Percentiles rank a stretch among this genome's conserved stretches.
These are phyloP conservation scores for Myioborus miniatus DNA, from an alignment of 2,797 vertebrate species.

Conservation along the genomic window DNA sequence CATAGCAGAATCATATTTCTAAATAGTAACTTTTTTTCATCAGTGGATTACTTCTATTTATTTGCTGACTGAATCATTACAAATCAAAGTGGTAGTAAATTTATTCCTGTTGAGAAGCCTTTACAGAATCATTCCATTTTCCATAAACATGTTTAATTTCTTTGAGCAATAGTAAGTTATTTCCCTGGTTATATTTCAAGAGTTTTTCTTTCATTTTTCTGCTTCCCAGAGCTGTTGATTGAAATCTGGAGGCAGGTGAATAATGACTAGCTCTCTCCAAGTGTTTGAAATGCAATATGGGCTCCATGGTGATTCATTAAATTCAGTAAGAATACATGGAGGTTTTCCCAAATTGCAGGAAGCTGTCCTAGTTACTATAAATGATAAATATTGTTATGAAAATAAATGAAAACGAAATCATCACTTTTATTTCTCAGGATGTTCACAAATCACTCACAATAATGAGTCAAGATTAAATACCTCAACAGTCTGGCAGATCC, in stretches of 20 bases:
- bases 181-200: background rate
- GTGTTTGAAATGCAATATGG: background rate
- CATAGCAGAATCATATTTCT: background rate
- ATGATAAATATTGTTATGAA: constrained; percentile 27
- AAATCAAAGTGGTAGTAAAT: constrained; percentile 1
- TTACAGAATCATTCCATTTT: background rate
- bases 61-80: background rate
- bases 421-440: background rate
- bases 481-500: background rate
- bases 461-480: background rate
- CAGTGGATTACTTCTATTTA: background rate
- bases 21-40: background rate
- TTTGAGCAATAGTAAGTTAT: background rate
- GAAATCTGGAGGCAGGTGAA: constrained; percentile 10
- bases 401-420: constrained; percentile 15
- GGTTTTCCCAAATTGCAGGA: constrained; percentile 8
- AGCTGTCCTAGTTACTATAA: background rate
- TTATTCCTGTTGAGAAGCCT: background rate
- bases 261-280: background rate
- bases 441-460: background rate
- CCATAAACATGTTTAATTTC: constrained; percentile 1
- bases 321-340: constrained; percentile 31
- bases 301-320: background rate
- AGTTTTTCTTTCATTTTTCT: background rate
- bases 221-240: background rate